phyloP scores from a whole-genome alignment of 2,888 invertebrate genomes.

The Minunthozetes semirufus region DNA sequence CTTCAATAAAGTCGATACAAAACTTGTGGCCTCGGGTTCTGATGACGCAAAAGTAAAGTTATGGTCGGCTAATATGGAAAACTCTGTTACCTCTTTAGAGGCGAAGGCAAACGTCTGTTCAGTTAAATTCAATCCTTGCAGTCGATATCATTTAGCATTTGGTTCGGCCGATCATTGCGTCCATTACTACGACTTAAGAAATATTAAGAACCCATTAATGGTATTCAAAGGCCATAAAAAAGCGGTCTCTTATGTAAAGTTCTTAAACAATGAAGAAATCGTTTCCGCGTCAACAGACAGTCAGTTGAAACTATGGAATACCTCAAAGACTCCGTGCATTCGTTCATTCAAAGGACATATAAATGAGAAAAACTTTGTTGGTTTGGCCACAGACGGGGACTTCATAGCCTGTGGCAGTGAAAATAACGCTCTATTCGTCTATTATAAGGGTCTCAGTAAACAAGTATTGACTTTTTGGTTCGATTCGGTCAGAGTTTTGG shows the following conservation, averaged over 20 bases:
- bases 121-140: constrained; percentile 78
- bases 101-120: constrained; percentile 93
- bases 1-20: constrained; percentile 82
- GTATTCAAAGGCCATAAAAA: constrained; percentile 84
- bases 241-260: constrained; percentile 89
- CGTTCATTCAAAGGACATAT: constrained; percentile 82
- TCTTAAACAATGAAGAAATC: constrained; percentile 72
- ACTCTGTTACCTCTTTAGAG: constrained; percentile 77
- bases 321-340: constrained; percentile 62
- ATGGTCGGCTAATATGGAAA: constrained; percentile 80
- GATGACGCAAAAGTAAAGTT: constrained; percentile 88
- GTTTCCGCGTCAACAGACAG: constrained; percentile 92
- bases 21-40: constrained; percentile 80
- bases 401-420: constrained; percentile 92
- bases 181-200: constrained; percentile 84
- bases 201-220: constrained; percentile 69
- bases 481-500: constrained; percentile 68
- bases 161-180: constrained; percentile 96
- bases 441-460: constrained; percentile 79
- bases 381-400: constrained; percentile 80
- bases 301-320: constrained; percentile 82
- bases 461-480: constrained; percentile 80
- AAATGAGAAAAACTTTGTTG: constrained; percentile 94
- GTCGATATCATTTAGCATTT: constrained; percentile 80
- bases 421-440: constrained; percentile 84